phyloP scores from a whole-genome alignment of 1,140 invertebrate genomes.

The Macrostomum lignano region DNA sequence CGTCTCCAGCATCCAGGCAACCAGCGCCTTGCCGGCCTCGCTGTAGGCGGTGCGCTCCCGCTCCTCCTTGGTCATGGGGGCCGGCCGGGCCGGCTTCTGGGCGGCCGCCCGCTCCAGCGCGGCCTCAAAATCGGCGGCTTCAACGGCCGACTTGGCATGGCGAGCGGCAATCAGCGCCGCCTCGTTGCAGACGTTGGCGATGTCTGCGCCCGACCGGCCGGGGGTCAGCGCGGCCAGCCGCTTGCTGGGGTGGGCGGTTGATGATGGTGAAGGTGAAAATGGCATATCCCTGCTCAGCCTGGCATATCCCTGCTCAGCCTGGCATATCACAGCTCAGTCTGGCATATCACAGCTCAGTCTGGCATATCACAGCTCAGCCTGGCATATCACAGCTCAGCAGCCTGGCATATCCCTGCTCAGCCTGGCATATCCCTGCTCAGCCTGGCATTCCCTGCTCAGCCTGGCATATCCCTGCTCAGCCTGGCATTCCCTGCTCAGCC shows the following conservation, averaged over 20 bases:
- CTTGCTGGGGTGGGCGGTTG: slow-evolving; percentile 8
- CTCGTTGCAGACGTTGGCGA: slow-evolving; percentile 76
- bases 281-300: no score
- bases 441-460: no score
- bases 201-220: slow-evolving; percentile 62
- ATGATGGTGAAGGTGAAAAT: no score
- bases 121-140: slow-evolving; percentile 44
- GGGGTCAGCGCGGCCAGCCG: slow-evolving; percentile 51
- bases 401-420: no score
- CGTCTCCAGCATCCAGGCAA: slow-evolving; percentile 74
- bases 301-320: no score
- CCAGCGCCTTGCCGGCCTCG: slow-evolving; percentile 72
- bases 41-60: slow-evolving; percentile 56
- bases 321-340: no score
- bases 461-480: no score
- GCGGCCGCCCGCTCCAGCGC: slow-evolving; percentile 60
- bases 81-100: slow-evolving; percentile 32
- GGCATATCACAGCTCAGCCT: no score
- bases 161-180: slow-evolving; percentile 63
- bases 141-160: slow-evolving; percentile 37
- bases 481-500: no score
- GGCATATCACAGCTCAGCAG: no score
- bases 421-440: no score
- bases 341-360: no score
- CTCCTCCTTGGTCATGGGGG: slow-evolving; percentile 22